Base-by-base conservation (phyloP, 2,797 vertebrate genomes). In the Sebastolobus altivelis region DNA sequence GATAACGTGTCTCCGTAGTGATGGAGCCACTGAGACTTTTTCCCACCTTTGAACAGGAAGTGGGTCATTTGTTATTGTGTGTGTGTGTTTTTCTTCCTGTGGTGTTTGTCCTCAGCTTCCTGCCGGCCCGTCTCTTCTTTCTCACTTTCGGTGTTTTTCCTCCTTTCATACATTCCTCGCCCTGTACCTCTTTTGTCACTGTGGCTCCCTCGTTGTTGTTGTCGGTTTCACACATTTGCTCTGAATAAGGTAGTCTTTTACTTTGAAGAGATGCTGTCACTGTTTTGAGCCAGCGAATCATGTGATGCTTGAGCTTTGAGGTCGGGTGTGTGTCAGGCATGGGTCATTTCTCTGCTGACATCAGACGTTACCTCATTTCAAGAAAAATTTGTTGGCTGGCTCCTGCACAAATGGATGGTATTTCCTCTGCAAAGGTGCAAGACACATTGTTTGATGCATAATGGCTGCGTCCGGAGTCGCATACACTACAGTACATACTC, bases 1-100 rank as follows among this genome's bases (percentile, higher is more conserved):
- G 22, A 54, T 58, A 56, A 63, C n/a, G 59, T 56, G 83, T 83
- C 82, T 79, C 43, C 40, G 5, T 84, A 62, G 62, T 65, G 54
- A 90, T 84, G 59, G 49, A 72, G 77, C 80, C 77, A 55, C 8
- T 55, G 82, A 84, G 65, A 70, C 65, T 75, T 86, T 86, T 85
- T 90, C 83, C 80, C 75, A 83, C 80, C 83, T 91, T 81, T 54
- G 62, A 87, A 77, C 77, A 87, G 90, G 83, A 94, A 91, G 83
- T 89, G 77, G 90, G 88, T 90, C 88, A 87, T 65, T 81, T 88
- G 55, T 88, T 77, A 58, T 83, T 88, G 86, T 79, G 35, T 70
- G 18, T 52, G 43, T 46, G 40, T 18, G 40, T 65, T 79, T 71
- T 79, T 75, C 69, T 76, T 72, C 63, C 74, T 69, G 62, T 74